These are phyloP conservation scores for Temnothorax nylanderi DNA, from an alignment of 1,140 invertebrate species.

Conservation along the genomic window DNA sequence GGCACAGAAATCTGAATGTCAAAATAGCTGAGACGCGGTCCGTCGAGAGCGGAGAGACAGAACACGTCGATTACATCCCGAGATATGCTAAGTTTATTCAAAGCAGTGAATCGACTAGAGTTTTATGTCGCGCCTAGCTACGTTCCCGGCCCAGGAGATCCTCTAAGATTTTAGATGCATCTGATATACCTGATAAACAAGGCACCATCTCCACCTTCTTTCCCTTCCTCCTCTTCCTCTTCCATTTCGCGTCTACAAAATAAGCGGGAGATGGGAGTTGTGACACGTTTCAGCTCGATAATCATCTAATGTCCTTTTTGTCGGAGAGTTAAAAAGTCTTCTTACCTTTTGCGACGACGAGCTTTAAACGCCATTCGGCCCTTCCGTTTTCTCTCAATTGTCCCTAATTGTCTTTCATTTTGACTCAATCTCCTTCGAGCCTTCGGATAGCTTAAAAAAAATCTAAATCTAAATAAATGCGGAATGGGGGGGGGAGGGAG, in stretches of 20 bases:
- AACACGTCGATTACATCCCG: background rate
- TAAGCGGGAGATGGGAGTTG: background rate
- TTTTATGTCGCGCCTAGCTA: background rate
- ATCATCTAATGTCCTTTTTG: background rate
- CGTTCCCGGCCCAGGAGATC: background rate
- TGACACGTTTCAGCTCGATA: background rate
- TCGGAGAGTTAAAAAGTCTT: background rate
- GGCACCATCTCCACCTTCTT: background rate
- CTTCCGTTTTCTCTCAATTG: background rate
- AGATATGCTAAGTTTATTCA: slow-evolving; percentile 40
- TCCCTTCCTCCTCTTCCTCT: too few relatives aligned
- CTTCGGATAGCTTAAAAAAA: background rate
- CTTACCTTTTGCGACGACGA: background rate
- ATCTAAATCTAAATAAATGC: background rate
- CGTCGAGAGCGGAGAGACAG: background rate
- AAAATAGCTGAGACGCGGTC: slow-evolving; percentile 22
- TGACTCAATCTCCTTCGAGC: background rate
- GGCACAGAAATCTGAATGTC: slow-evolving; percentile 27
- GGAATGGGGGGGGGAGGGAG: background rate
- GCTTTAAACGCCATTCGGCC: background rate
- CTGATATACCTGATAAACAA: background rate
- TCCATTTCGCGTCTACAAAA: slow-evolving; percentile 6
- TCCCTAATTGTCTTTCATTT: too few relatives aligned
- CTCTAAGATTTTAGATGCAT: background rate
- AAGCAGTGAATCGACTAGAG: background rate